Base-by-base conservation (phyloP, 2,888 invertebrate species). In the Eledona agricola region DNA sequence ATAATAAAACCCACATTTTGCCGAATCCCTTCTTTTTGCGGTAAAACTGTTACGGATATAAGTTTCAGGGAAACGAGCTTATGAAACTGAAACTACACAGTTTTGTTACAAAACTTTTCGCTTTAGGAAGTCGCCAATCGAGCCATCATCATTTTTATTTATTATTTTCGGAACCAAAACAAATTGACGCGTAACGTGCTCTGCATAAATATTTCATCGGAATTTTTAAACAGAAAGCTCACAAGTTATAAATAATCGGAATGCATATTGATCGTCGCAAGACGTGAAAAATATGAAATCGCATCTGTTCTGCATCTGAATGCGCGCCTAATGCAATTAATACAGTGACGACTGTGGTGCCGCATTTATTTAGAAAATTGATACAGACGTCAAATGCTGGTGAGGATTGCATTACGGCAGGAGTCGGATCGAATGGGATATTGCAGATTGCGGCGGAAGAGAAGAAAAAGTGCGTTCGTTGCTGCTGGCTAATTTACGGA, bases 321-420 rank as follows among this genome's bases (percentile, higher is more conserved):
- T 55, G 32, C 49, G 49, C 59, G 62, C 57, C 62, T 43, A 59
- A 58, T 52, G 59, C 62, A 59, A 62, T 62, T 62, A 62, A 58
- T 59, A 57, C 49, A 47, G 61, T 54, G 55, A 56, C 53, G 57
- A 58, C 46, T 51, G 46, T 43, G 55, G 58, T 59, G 62, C 59
- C 57, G 55, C 55, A 55, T 42, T 42, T 42, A 29, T 19, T 42
- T 31, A 42, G 42, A 42, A 29, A 42, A 42, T 42, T 42, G 42
- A 42, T 42, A 42, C n/a, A 42, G 42, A 42, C 42, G 17, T 42
- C 42, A 42, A 20, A 17, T 29, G 19, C 11, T 38, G 38, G 42
- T 42, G 29, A 29, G 28, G 42, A 42, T 42, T 42, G 19, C 31
- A 29, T 42, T 42, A 28, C 40, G 13, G 42, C 29, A 19, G 22